Evolutionary conservation across 2,797 vertebrate species (phyloP), one percentile per base, ranked within the genome.

Genomic region (Sebastes iracundus): DNA sequence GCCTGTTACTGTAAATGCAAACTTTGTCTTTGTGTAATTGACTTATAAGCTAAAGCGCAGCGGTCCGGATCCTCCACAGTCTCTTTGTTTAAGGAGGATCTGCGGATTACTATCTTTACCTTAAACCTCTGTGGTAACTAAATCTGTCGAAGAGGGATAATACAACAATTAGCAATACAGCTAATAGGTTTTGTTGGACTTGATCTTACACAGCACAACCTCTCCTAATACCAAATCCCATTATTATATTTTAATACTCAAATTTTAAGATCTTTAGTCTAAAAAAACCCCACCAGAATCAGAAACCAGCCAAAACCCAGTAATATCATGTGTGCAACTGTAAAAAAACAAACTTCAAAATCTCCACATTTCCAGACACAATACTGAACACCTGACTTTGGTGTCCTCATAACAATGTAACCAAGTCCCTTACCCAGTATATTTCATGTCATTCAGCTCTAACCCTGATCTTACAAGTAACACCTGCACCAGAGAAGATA

Each of bases 41-140:
- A 75, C 49, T 87, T 69, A 71, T 12, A 56, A 82, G 79, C 77
- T 80, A 13, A 86, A 84, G 80, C n/a, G 49, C 59, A 72, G 76
- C 64, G 33, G 68, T 60, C 16, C 13, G 38, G 78, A 90, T 79
- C 35, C 33, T 75, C 73, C 60, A 38, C 81, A 75, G 60, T 65
- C 82, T 83, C 61, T 55, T 63, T 81, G 77, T 75, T 49, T 6
- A 33, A 72, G 64, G 35, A 72, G 73, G 82, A 88, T 90, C 73
- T 78, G 14, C 4, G 18, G 86, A 92, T 89, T 81, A 81, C 53
- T 30, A 67, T 81, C 67, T 85, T 88, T 77, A 67, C 85, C 77
- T 84, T 88, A 74, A 90, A 88, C 80, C 75, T 68, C 72, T 23
- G 22, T 22, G 20, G 60, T 75, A 59, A 75, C 49, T 60, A 70